Percentiles rank a stretch among this genome's conserved stretches.
These are phyloP conservation scores for Scelioninae gen. 2 DNA, from an alignment of 2,888 invertebrate genomes.

Conservation along the genomic window DNA sequence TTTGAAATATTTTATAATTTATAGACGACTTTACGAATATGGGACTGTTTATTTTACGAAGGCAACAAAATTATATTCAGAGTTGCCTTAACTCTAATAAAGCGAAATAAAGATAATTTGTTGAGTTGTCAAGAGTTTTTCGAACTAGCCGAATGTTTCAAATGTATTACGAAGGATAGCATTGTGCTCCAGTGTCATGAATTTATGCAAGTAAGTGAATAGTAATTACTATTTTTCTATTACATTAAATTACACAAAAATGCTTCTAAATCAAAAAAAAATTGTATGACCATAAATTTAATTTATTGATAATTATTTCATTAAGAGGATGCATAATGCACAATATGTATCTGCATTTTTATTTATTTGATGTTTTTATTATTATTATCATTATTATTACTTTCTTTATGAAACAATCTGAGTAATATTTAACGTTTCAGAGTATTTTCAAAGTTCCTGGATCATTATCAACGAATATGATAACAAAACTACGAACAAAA, in stretches of 20 bases:
- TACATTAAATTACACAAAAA: too few relatives aligned
- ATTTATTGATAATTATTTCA: too few relatives aligned
- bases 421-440: slow-evolving; percentile 77
- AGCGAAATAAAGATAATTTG: slow-evolving; percentile 83
- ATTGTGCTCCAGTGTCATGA: slow-evolving; percentile 90
- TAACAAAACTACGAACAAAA: slow-evolving; percentile 80
- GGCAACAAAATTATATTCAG: slow-evolving; percentile 95
- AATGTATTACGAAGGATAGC: slow-evolving; percentile 86
- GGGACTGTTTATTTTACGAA: slow-evolving; percentile 97
- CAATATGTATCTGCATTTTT: too few relatives aligned
- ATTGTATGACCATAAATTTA: too few relatives aligned
- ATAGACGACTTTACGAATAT: slow-evolving; percentile 92
- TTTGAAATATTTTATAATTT: too few relatives aligned
- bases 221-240: too few relatives aligned
- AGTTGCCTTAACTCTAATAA: slow-evolving; percentile 90
- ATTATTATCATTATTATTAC: too few relatives aligned
- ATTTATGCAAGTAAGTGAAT: slow-evolving; percentile 89
- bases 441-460: slow-evolving; percentile 89
- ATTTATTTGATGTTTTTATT: too few relatives aligned
- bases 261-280: too few relatives aligned
- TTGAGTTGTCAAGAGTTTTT: slow-evolving; percentile 88
- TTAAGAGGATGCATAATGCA: too few relatives aligned
- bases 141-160: slow-evolving; percentile 88
- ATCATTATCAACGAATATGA: slow-evolving; percentile 82
- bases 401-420: too few relatives aligned